Percentiles rank a stretch among this genome's conserved stretches.
These are phyloP conservation scores for Drosophila oshimai DNA, from an alignment of 1,140 invertebrate species.

Conservation along the genomic window DNA sequence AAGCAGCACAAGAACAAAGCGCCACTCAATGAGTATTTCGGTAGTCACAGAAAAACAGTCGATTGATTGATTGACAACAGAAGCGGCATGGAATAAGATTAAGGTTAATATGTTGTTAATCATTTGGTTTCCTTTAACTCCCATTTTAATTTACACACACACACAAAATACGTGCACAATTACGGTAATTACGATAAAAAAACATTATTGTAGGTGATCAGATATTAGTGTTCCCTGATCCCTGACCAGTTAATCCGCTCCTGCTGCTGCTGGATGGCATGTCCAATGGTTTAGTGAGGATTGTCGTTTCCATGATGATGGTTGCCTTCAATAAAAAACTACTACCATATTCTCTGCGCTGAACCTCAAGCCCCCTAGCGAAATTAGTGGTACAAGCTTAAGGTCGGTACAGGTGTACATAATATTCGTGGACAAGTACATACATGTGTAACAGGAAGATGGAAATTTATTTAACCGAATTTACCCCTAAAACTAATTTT, in stretches of 20 bases:
- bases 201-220: conserved; percentile 7
- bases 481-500: too few relatives aligned
- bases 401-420: background rate
- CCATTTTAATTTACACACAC: background rate
- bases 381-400: background rate
- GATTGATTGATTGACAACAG: too few relatives aligned
- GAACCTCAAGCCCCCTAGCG: conserved; percentile 63
- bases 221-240: too few relatives aligned
- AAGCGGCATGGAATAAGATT: conserved; percentile 23
- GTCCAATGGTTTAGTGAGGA: conserved; percentile 24
- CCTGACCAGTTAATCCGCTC: background rate
- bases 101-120: conserved; percentile 7
- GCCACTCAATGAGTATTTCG: background rate
- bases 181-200: conserved; percentile 13
- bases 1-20: conserved; percentile 26
- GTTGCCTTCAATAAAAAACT: conserved; percentile 76
- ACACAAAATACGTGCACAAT: conserved; percentile 21
- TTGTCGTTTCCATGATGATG: conserved; percentile 25
- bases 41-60: background rate
- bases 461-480: background rate
- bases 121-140: background rate
- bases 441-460: background rate
- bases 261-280: conserved; percentile 25
- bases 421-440: background rate
- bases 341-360: conserved; percentile 82